These are phyloP conservation scores for Orgyia antiqua DNA, from an alignment of 2,888 invertebrate species.

Conservation along the genomic window DNA sequence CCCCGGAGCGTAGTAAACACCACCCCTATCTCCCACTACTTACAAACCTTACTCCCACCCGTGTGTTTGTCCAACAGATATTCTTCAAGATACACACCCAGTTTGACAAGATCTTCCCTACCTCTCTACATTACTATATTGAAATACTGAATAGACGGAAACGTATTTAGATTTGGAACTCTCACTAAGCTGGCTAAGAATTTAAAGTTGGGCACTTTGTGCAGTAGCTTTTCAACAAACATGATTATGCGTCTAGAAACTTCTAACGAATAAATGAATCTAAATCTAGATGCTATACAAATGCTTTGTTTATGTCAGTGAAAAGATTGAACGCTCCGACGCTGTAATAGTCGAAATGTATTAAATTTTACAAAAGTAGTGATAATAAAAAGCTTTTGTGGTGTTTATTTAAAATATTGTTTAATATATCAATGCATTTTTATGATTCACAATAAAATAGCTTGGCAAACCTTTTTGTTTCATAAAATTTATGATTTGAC, in stretches of 20 bases:
- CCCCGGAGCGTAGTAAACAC: conserved; percentile 72
- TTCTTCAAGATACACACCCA: conserved; percentile 60
- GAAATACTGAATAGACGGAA: conserved; percentile 20
- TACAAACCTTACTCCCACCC: conserved; percentile 31
- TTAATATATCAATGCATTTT: conserved; percentile 9
- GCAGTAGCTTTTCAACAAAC: conserved; percentile 53
- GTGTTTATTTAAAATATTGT: conserved; percentile 11
- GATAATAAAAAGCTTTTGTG: conserved; percentile 11
- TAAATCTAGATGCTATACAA: conserved; percentile 31
- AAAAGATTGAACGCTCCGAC: conserved; percentile 15
- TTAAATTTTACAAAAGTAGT: conserved; percentile 13
- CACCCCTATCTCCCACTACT: conserved; percentile 35
- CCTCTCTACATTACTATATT: conserved; percentile 20
- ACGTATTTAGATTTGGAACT: conserved; percentile 34
- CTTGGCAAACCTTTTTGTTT: neutral
- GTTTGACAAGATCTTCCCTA: conserved; percentile 34
- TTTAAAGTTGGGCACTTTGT: conserved; percentile 49
- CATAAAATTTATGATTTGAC: neutral
- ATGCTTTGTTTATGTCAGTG: conserved; percentile 34
- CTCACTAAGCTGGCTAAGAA: conserved; percentile 35
- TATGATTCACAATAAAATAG: conserved; percentile 3
- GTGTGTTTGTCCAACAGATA: conserved; percentile 66
- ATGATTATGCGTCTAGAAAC: conserved; percentile 62
- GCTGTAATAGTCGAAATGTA: conserved; percentile 11
- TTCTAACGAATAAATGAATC: conserved; percentile 46